Evolutionary conservation across 2,797 vertebrate species (phyloP).

Genomic region (Chaunax sp.): DNA sequence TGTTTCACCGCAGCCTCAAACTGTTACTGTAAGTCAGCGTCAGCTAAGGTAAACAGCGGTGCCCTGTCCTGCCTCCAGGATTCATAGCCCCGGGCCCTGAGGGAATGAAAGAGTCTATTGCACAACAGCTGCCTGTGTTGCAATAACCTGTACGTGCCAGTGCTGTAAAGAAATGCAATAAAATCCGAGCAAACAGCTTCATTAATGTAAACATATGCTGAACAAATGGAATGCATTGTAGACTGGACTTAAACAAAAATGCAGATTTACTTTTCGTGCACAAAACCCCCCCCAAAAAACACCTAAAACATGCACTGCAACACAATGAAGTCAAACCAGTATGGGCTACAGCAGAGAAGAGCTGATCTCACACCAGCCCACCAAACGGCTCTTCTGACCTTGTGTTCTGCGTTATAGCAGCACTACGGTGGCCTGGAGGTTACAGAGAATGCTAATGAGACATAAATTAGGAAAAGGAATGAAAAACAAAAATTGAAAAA

Average conservation of each 20-base stretch:
- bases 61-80: slow-evolving; percentile 66
- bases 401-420: slow-evolving; percentile 22
- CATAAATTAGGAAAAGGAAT: slow-evolving; percentile 42
- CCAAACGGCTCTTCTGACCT: slow-evolving; percentile 16
- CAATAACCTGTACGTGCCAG: slow-evolving; percentile 28
- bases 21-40: slow-evolving; percentile 62
- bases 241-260: not conserved
- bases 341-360: not conserved
- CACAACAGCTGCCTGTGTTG: slow-evolving; percentile 31
- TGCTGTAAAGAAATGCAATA: slow-evolving; percentile 30
- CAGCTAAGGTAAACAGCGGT: slow-evolving; percentile 69
- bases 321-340: not conserved
- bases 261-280: not conserved
- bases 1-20: slow-evolving; percentile 56
- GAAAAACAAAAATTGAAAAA: slow-evolving; percentile 46
- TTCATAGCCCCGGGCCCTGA: slow-evolving; percentile 57
- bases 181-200: slow-evolving; percentile 9
- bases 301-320: not conserved
- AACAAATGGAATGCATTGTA: slow-evolving; percentile 20
- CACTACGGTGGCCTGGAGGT: slow-evolving; percentile 21
- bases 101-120: slow-evolving; percentile 48
- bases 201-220: slow-evolving; percentile 32
- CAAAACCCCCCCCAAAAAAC: not conserved
- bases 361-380: slow-evolving; percentile 17
- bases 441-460: slow-evolving; percentile 40